These are phyloP conservation scores for Varanus komodoensis DNA, from an alignment of 2,113 vertebrate species.

Conservation along the genomic window DNA sequence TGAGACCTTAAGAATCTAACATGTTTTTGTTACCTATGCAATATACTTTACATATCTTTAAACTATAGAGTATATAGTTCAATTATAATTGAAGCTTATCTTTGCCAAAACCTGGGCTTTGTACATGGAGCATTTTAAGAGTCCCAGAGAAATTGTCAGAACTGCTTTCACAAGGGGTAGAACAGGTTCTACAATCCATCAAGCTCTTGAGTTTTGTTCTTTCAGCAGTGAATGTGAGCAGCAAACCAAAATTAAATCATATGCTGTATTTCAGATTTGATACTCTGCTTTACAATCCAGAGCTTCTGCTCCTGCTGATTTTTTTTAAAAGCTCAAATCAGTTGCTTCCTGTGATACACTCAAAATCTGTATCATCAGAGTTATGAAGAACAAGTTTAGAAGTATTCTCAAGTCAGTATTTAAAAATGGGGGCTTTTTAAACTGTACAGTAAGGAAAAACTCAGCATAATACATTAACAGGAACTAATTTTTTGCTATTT, in stretches of 20 bases:
- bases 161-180: slow-evolving; percentile 51
- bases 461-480: slow-evolving; percentile 35
- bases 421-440: slow-evolving; percentile 29
- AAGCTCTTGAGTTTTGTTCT: slow-evolving; percentile 57
- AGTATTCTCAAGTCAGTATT: neutral
- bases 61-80: slow-evolving; percentile 17
- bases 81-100: slow-evolving; percentile 32
- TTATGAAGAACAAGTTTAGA: slow-evolving; percentile 21
- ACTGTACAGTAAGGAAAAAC: slow-evolving; percentile 34
- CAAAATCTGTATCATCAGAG: slow-evolving; percentile 1
- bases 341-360: slow-evolving; percentile 30
- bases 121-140: neutral
- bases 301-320: slow-evolving; percentile 43
- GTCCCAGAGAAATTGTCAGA: slow-evolving; percentile 44
- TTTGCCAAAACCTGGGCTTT: slow-evolving; percentile 49
- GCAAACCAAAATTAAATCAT: slow-evolving; percentile 54
- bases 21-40: neutral
- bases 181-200: slow-evolving; percentile 37
- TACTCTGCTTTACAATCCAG: slow-evolving; percentile 24
- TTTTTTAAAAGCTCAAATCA: slow-evolving; percentile 8
- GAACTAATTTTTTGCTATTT: slow-evolving; percentile 33
- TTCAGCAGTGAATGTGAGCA: slow-evolving; percentile 4
- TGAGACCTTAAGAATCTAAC: neutral
- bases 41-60: slow-evolving; percentile 37
- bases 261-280: slow-evolving; percentile 34